phyloP scores from a whole-genome alignment of 2,113 vertebrate species.

The Centropus unirufus region DNA sequence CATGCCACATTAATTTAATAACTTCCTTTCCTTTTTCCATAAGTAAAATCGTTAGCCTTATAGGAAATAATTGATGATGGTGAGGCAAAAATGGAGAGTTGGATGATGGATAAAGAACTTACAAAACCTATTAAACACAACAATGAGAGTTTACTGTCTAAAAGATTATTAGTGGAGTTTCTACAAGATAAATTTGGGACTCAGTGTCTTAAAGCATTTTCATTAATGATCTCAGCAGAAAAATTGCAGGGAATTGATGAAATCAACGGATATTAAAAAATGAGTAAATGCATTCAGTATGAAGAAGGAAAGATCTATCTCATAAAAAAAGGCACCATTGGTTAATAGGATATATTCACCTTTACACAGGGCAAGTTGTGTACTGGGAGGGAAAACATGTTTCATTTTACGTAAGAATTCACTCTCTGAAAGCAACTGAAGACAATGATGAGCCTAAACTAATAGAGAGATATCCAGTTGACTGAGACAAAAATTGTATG shows the following conservation, averaged over 20 bases:
- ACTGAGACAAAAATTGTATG: background rate
- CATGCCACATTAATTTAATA: background rate
- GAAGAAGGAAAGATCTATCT: background rate
- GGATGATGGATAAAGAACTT: background rate
- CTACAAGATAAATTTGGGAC: background rate
- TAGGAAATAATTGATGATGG: background rate
- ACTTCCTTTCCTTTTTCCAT: background rate
- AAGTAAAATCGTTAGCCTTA: background rate
- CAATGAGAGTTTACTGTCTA: background rate
- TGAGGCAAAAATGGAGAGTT: background rate
- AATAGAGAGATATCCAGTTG: background rate
- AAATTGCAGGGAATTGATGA: background rate
- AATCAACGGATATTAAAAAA: background rate
- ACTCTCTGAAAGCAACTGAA: background rate
- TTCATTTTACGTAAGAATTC: background rate
- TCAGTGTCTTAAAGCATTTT: background rate
- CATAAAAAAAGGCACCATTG: background rate
- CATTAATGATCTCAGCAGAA: background rate
- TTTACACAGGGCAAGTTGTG: background rate
- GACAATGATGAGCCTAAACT: background rate
- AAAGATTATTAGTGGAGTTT: background rate
- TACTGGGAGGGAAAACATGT: background rate
- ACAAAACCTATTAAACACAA: background rate
- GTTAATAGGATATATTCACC: background rate
- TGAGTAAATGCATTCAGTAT: background rate